These are phyloP conservation scores for Pachycephus smyrnensis DNA, from an alignment of 2,888 invertebrate species.

Conservation along the genomic window DNA sequence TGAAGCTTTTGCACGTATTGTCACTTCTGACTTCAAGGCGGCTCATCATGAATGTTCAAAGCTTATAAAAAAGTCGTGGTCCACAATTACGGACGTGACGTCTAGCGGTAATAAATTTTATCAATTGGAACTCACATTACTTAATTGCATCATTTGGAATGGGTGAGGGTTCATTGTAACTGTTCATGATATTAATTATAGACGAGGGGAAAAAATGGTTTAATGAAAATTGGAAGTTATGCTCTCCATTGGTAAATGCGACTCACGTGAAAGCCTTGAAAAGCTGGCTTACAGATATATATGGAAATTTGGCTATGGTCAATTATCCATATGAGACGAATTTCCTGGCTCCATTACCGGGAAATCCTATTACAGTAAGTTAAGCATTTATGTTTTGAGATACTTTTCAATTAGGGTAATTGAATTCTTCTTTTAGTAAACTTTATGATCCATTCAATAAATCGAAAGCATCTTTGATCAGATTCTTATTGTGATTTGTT, in stretches of 20 bases:
- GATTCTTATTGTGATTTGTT: not conserved
- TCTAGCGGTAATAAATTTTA: constrained; percentile 68
- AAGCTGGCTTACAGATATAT: constrained; percentile 79
- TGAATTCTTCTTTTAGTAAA: not conserved
- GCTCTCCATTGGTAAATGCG: constrained; percentile 74
- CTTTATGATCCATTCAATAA: not conserved
- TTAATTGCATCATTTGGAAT: constrained; percentile 7
- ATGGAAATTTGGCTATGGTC: constrained; percentile 89
- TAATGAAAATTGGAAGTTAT: constrained; percentile 80
- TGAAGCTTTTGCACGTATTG: constrained; percentile 80
- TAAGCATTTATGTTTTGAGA: not conserved
- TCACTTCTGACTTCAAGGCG: constrained; percentile 80
- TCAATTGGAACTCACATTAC: not conserved
- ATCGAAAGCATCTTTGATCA: not conserved
- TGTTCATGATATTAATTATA: constrained; percentile 41
- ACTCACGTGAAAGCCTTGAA: constrained; percentile 72
- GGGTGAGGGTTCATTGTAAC: not conserved
- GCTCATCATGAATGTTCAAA: constrained; percentile 74
- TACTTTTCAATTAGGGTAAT: not conserved
- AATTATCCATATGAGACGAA: constrained; percentile 92
- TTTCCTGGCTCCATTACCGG: constrained; percentile 87
- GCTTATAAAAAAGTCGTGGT: constrained; percentile 85
- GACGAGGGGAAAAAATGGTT: constrained; percentile 79
- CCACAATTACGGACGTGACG: constrained; percentile 70
- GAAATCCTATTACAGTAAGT: constrained; percentile 79